Base-by-base conservation (phyloP, 2,888 invertebrate genomes). In the Mimas tiliae region DNA sequence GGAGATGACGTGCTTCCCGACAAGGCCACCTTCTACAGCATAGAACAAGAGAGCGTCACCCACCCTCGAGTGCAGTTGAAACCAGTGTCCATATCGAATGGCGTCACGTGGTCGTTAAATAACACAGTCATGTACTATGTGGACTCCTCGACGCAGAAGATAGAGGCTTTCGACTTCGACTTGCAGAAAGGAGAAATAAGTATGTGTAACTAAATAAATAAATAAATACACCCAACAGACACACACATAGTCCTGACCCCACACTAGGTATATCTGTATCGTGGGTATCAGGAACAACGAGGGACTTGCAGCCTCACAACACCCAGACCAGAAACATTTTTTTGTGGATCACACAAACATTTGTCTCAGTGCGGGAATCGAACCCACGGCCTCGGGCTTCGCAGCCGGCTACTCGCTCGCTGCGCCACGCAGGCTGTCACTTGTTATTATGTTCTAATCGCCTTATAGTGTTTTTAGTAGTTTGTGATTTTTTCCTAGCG, bases 101-200 rank as follows among this genome's bases (percentile, higher is more conserved):
- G 97, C 0, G 79, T 97, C 47, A 95, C 94, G 6, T 97, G 97
- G 96, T 95, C 95, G 8, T 85, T 88, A 11, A 95, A 96, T 74
- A 95, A 96, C 76, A 87, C 94, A 33, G 94, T 94, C 53, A 89
- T 97, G 85, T 97, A 96, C 84, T 97, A 96, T 83, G 95, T 96
- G 45, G 97, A 97, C 85, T 96, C 96, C 0, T 88, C 94, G 0
- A 95, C 95, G 0, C 85, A 93, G 67, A 94, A 94, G 76, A 88
- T 97, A 0, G 95, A 94, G 66, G 95, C 95, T 0, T 97, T 95
- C 77, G 96, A 97, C 81, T 97, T 93, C 77, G 94, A 97, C 74
- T 71, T 79, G 6, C 68, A 72, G 6, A 83, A 67, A 64, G 91
- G 89, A 50, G 82, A 84, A 0, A 75, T 90, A 68, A 81, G 88